These are phyloP conservation scores for Odobenus rosmarus DNA, from an alignment of 2,113 vertebrate genomes.

Conservation along the genomic window DNA sequence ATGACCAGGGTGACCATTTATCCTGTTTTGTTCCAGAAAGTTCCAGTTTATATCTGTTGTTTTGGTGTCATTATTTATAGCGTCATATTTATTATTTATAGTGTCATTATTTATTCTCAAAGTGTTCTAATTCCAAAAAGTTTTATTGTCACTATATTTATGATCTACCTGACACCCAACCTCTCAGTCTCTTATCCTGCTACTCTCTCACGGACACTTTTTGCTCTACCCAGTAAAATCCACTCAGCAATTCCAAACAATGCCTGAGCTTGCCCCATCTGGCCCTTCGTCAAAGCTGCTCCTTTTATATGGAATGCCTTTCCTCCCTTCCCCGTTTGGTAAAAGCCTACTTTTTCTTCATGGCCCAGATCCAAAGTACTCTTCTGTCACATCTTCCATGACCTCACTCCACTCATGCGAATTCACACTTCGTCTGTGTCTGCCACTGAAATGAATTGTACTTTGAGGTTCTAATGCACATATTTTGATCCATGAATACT, in stretches of 20 bases:
- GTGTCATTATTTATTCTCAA: not conserved
- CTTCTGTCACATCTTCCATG: not conserved
- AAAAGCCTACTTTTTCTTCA: not conserved
- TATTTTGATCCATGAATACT: not conserved
- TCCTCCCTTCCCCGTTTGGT: not conserved
- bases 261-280: not conserved
- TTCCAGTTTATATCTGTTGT: not conserved
- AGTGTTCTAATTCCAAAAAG: not conserved
- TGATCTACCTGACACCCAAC: not conserved
- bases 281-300: not conserved
- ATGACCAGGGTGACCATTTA: not conserved
- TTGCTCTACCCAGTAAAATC: not conserved
- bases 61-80: not conserved
- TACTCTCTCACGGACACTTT: not conserved
- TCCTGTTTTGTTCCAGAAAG: not conserved
- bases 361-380: not conserved
- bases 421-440: not conserved
- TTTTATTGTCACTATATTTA: not conserved
- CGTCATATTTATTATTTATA: no score
- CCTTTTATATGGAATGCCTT: not conserved
- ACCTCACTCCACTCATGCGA: not conserved
- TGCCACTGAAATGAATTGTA: not conserved
- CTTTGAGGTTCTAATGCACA: not conserved
- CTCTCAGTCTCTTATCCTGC: not conserved
- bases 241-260: not conserved